Base-by-base conservation (phyloP, 2,113 vertebrate species). In the Lutjanus erythropterus region DNA sequence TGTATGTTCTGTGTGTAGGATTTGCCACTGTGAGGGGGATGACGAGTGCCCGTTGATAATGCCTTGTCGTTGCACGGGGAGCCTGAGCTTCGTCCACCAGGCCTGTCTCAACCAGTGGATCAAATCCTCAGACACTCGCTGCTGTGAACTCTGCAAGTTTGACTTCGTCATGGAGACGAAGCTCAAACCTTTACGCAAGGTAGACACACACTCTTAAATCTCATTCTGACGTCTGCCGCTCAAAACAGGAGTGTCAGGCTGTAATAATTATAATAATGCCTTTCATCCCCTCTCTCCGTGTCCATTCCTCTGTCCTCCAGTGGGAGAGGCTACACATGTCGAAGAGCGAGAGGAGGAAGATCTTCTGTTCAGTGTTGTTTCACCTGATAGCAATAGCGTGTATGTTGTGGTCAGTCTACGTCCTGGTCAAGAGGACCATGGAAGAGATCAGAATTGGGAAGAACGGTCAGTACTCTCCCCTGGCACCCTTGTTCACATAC, bases 11-110 rank as follows among this genome's bases (percentile, higher is more conserved):
- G 78, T 88, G 72, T 84, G 29, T 91, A 99, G 98, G 95, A 99
- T 99, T 94, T 99, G 98, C 90, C 98, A 99, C 95, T 98, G 98
- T 81, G 98, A 99, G 95, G 98, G 97, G 21, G 98, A 99, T 5
- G 97, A 98, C 15, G 98, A 99, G 62, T 97, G 92, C 64, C 96
- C 96, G 0, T 93, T 99, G 92, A 99, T 99, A 90, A 97, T 96
- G 3, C 98, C 98, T 0, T 99, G 98, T 47, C 97, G 92, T 91
- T 99, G 98, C 92, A 99, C 97, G 0, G 98, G 98, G 3, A 99
- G 97, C 29, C 90, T 99, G 44, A 96, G 96, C 64, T 99, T 98
- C 11, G 98, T 99, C 6, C 98, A 99, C 84, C 97, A 97, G 92
- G 88, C 94, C 84, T 99, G 98, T 80, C 96, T 99, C 86, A 97